Base-by-base conservation (phyloP, 2,113 vertebrate genomes). In the Empidonax traillii region DNA sequence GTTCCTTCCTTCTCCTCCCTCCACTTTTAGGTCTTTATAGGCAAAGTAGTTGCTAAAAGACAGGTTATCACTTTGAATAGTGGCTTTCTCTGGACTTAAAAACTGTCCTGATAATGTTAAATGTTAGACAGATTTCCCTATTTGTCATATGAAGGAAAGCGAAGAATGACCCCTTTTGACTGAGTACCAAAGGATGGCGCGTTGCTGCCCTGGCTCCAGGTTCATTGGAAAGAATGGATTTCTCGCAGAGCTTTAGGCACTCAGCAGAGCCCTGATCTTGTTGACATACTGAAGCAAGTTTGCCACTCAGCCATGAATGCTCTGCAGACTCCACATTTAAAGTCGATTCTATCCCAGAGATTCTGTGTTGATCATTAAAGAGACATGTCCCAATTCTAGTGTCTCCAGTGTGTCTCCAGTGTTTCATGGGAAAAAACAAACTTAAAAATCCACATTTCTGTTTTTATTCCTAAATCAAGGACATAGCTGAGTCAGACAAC, bases 31-130 rank as follows among this genome's bases (percentile, higher is more conserved):
- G 66, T 84, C 71, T 92, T 94, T 79, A 51, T 33, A 89, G 78
- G 85, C 84, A 96, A 97, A 96, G 91, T 47, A 90, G 66, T 39
- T 90, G 89, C 81, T 96, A 90, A 97, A 97, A 95, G 86, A 81
- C 3, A 85, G 41, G 84, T 90, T 98, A 67, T 56, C 46, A 77
- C 44, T 95, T 95, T 88, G 62, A 97, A 96, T 46, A 49, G 47
- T 87, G 73, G n/a, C 30, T 11, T 82, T 97, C 79, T 68, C 61
- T 56, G 61, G 67, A 51, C 39, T 95, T 93, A 84, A 33, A 68
- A 79, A 86, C 59, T 76, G 39, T 83, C 75, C 43, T 51, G 23
- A 85, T 43, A 58, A 68, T 61, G 52, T 25, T 89, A 92, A 87
- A 73, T 89, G 80, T 80, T 79, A 93, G 80, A 52, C 33, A 81